Evolutionary conservation across 2,113 vertebrate genomes (phyloP).

Genomic region (Lethenteron reissneri): DNA sequence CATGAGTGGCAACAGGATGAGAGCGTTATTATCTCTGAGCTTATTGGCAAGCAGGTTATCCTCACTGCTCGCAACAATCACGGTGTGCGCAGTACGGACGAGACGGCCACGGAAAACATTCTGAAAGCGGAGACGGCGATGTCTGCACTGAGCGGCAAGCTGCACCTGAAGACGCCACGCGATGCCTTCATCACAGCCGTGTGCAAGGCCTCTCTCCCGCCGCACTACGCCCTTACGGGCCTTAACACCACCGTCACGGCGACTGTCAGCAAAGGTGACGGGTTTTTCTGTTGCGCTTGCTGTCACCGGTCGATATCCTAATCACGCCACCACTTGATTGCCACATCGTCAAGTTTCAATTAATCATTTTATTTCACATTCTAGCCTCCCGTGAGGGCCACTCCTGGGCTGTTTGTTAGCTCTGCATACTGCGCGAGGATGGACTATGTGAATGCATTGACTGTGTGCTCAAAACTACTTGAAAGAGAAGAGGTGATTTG

Average conservation of each 20-base stretch:
- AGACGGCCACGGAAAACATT: constrained; percentile 90
- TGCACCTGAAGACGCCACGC: constrained; percentile 73
- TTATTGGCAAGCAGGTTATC: no score
- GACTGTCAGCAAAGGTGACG: constrained; percentile 63
- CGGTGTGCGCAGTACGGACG: constrained; percentile 47
- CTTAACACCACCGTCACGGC: constrained; percentile 42
- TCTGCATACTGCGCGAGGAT: no score
- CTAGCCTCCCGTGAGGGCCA: no score
- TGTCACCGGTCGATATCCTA: neutral
- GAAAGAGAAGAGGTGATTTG: no score
- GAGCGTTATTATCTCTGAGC: no score
- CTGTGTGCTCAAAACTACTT: no score
- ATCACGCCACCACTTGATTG: neutral
- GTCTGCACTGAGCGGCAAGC: constrained; percentile 71
- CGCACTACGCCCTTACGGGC: constrained; percentile 80
- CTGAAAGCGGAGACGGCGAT: constrained; percentile 85
- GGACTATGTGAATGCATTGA: no score
- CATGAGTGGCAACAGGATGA: neutral
- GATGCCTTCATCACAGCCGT: constrained; percentile 96
- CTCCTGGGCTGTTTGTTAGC: no score
- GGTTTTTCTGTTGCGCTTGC: neutral
- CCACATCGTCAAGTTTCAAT: no score
- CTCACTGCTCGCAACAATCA: no score
- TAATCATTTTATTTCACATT: no score
- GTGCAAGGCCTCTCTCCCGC: constrained; percentile 90